Conservation (phyloP, 2,113 vertebrate species). For the Physeter macrocephalus region DNA sequence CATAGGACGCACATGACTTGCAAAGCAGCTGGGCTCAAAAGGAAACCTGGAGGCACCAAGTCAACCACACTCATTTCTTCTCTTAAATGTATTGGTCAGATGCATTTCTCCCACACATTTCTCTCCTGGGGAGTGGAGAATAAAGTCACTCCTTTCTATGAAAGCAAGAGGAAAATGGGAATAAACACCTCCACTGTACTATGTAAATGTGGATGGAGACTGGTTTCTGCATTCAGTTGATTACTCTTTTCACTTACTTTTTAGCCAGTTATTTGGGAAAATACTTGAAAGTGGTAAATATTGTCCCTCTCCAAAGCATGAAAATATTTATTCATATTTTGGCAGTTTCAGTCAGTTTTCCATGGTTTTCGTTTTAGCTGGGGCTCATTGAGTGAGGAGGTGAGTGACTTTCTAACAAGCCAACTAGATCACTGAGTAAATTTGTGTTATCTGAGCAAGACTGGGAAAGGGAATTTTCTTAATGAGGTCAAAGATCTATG, state of each 20-base stretch:
- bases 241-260: not conserved
- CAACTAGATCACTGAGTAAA: not conserved
- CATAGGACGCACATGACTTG: not conserved
- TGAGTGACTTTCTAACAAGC: not conserved
- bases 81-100: constrained; percentile 54
- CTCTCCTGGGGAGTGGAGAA: not conserved
- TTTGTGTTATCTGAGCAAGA: not conserved
- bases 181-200: not conserved
- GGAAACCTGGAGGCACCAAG: constrained; percentile 27
- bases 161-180: not conserved
- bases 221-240: not conserved
- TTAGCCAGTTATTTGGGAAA: not conserved
- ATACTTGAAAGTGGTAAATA: not conserved
- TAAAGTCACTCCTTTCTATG: not conserved
- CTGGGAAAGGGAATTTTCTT: not conserved
- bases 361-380: not conserved
- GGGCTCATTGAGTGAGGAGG: not conserved
- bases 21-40: not conserved
- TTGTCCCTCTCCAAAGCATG: not conserved
- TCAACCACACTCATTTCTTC: constrained; percentile 35
- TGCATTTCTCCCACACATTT: constrained; percentile 37
- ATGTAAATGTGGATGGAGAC: not conserved
- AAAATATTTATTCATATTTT: not conserved
- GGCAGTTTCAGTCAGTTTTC: not conserved
- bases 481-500: not conserved